Conservation (phyloP, 2,113 vertebrate genomes). For the Toxotes jaculatrix region DNA sequence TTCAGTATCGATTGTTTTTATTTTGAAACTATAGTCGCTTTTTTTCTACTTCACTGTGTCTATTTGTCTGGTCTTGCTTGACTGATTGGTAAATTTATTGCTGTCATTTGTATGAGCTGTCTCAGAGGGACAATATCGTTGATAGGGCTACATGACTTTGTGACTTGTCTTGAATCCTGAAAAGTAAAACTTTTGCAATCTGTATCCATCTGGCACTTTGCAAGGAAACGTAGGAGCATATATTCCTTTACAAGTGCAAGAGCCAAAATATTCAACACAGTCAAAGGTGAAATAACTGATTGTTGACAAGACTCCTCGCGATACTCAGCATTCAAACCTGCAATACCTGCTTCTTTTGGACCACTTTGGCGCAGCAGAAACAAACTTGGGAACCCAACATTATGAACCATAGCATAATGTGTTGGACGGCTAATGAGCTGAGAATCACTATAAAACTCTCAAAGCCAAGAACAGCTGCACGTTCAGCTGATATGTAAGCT, state of each 20-base stretch:
- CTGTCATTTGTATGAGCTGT: slow-evolving; percentile 2
- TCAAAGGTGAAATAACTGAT: not conserved
- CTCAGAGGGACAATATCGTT: not conserved
- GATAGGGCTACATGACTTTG: not conserved
- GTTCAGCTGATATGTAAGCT: too few relatives aligned
- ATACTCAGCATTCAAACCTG: not conserved
- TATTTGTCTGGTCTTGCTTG: slow-evolving; percentile 16
- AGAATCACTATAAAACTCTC: too few relatives aligned
- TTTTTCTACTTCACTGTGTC: not conserved
- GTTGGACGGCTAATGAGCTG: too few relatives aligned
- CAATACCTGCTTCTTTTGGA: not conserved
- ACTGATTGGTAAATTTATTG: slow-evolving; percentile 36
- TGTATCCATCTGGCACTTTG: not conserved
- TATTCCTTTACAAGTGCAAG: not conserved
- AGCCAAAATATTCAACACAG: not conserved
- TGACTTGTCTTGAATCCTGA: not conserved
- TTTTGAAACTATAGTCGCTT: slow-evolving; percentile 23
- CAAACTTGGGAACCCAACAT: not conserved
- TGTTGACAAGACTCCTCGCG: not conserved
- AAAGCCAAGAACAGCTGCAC: too few relatives aligned
- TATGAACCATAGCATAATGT: too few relatives aligned
- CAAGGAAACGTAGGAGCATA: too few relatives aligned
- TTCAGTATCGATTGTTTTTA: slow-evolving; percentile 45
- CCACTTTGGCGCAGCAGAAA: not conserved
- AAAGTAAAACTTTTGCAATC: not conserved